Evolutionary conservation across 1,140 invertebrate species (phyloP), one percentile per base, ranked within the genome.

Genomic region (Eupeodes corollae): DNA sequence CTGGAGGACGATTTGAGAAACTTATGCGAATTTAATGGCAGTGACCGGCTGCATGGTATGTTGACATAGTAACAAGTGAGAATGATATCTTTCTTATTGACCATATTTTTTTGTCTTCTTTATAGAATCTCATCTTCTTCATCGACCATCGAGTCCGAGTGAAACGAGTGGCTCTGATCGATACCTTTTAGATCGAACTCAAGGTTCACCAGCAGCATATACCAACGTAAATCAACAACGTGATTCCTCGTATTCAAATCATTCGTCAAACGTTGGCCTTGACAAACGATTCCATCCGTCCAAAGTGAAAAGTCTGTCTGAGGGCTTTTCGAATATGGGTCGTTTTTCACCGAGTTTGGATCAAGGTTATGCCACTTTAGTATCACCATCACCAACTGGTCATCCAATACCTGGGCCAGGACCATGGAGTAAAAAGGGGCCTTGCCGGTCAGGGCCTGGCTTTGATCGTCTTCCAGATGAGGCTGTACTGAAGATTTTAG

Each of bases 341-440:
- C 56, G 75, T 51, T 68, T 71, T 39, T 72, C 70, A 47, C 78
- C 82, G 21, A 81, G 75, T 52, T 63, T 83, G 16, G 82, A 85
- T 62, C 79, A 85, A 60, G 83, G 84, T 8, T 86, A 86, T 65
- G 82, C 84, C 54, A 86, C 84, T 2, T 66, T 86, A 35, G 77
- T 83, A 2, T 75, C 76, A 14, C 74, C 75, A 11, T 75, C 72
- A 52, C 73, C 71, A 44, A 65, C 63, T 0, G 60, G 63, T 14
- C 62, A 65, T 38, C 33, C 60, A 51, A 38, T 2, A 47, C 44
- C 45, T 12, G 63, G 58, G 5, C 59, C 61, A 11, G 59, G 60
- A 6, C 64, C 65, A 46, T 65, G 62, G 59, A 62, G 56, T 15
- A 61, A 63, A 16, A 67, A 65, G 26, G 62, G 64, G 31, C 61